A percentile compares a stretch with the other conserved stretches of the same genome.
Conservation (phyloP, 2,113 vertebrate genomes). For the Andinoacara biseriatus region DNA sequence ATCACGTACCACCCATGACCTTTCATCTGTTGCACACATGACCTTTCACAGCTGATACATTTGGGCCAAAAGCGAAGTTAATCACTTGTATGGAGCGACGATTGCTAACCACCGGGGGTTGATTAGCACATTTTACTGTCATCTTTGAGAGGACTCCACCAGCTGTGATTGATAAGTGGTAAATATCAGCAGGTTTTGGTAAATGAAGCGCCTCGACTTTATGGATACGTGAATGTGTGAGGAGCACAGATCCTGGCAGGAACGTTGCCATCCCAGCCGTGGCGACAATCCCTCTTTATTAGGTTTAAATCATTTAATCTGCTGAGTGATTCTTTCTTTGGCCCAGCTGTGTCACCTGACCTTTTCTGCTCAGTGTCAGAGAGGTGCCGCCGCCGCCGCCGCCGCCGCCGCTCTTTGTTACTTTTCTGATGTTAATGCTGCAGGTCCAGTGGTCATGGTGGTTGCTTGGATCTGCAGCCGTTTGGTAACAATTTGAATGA, state of each 20-base stretch:
- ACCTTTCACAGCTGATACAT: not conserved
- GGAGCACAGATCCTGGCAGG: not conserved
- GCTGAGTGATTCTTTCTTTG: not conserved
- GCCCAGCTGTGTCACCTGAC: not conserved
- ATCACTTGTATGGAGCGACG: not conserved
- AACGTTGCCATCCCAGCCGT: not conserved
- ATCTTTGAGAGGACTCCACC: not conserved
- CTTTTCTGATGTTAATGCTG: not conserved
- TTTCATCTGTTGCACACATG: not conserved
- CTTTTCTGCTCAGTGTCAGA: constrained; percentile 1
- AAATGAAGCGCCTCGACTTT: not conserved
- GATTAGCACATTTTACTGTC: not conserved
- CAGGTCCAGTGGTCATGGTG: not conserved
- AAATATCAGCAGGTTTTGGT: not conserved
- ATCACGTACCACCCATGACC: not conserved
- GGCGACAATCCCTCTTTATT: no score
- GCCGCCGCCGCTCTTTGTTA: not conserved
- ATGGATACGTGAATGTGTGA: not conserved
- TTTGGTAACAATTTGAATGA: not conserved
- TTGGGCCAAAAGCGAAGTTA: not conserved
- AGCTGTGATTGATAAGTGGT: not conserved
- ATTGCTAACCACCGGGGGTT: not conserved
- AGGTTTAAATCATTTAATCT: constrained; percentile 2
- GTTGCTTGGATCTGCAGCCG: not conserved
- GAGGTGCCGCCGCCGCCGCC: no score